Evolutionary conservation across 2,888 invertebrate species (phyloP).

Genomic region (Pachydiplax longipennis): DNA sequence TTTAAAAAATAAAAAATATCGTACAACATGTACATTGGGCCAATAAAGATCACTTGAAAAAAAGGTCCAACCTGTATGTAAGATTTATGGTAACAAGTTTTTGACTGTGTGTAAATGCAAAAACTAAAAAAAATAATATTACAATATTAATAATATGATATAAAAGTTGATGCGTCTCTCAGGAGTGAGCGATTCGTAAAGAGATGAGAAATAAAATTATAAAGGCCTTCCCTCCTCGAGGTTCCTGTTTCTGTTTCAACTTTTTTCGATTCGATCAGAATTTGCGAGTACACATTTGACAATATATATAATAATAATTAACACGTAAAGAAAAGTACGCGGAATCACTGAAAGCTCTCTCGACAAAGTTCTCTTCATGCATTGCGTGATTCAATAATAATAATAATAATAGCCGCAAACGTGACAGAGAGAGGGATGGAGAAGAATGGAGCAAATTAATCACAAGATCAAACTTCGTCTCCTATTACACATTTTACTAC

Average conservation of each 20-base stretch:
- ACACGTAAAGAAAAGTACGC: neutral
- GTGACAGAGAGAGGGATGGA: neutral
- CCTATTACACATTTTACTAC: neutral
- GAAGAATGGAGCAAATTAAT: no score
- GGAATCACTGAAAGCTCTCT: neutral
- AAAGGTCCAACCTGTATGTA: slow-evolving; percentile 42
- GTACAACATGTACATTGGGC: slow-evolving; percentile 44
- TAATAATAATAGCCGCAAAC: neutral
- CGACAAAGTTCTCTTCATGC: neutral
- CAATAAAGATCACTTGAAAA: slow-evolving; percentile 37
- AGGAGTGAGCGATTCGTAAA: neutral
- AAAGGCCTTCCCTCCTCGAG: neutral
- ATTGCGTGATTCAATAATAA: neutral
- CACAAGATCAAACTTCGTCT: neutral
- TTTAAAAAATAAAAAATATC: slow-evolving; percentile 41
- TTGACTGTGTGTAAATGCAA: slow-evolving; percentile 42
- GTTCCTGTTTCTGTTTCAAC: neutral
- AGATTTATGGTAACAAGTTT: slow-evolving; percentile 43
- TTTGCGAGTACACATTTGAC: no score
- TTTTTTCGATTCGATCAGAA: no score
- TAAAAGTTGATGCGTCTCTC: neutral
- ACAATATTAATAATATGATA: slow-evolving; percentile 42
- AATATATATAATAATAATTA: neutral
- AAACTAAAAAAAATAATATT: slow-evolving; percentile 44
- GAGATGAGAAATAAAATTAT: neutral